Percentiles rank a stretch among this genome's conserved stretches.
Conservation (phyloP, 1,140 invertebrate genomes). For the Drosophila azteca region DNA sequence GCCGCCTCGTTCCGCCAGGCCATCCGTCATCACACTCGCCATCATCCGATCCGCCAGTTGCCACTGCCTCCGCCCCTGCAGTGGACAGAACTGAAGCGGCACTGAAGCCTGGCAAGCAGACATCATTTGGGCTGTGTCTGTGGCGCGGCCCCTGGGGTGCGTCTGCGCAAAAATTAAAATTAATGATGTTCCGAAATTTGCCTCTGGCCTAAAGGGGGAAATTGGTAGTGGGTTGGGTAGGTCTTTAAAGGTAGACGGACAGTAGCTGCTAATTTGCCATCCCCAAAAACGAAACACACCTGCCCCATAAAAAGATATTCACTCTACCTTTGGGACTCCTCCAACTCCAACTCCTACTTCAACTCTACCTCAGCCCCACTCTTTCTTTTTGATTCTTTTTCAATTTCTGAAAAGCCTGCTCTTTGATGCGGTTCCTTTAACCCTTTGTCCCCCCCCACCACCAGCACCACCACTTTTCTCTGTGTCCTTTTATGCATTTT, state of each 20-base stretch:
- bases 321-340: background rate
- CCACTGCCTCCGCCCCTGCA: slow-evolving; percentile 8
- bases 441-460: slow-evolving; percentile 8
- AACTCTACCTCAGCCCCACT: no score
- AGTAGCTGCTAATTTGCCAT: slow-evolving; percentile 73
- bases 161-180: slow-evolving; percentile 81
- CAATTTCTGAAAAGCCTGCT: slow-evolving; percentile 35
- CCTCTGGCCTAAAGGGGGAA: slow-evolving; percentile 50
- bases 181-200: slow-evolving; percentile 73
- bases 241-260: slow-evolving; percentile 18
- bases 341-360: no score
- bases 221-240: slow-evolving; percentile 12
- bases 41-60: slow-evolving; percentile 10
- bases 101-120: slow-evolving; percentile 26
- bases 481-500: slow-evolving; percentile 64
- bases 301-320: slow-evolving; percentile 36
- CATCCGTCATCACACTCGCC: slow-evolving; percentile 35
- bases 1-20: slow-evolving; percentile 36
- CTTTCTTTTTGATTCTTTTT: slow-evolving; percentile 13
- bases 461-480: slow-evolving; percentile 9
- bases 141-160: slow-evolving; percentile 40
- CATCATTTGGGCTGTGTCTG: slow-evolving; percentile 12
- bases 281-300: slow-evolving; percentile 35
- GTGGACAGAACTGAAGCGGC: slow-evolving; percentile 65
- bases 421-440: slow-evolving; percentile 54